These are phyloP conservation scores for Margarornis squamiger DNA, from an alignment of 2,797 vertebrate genomes.

Conservation along the genomic window DNA sequence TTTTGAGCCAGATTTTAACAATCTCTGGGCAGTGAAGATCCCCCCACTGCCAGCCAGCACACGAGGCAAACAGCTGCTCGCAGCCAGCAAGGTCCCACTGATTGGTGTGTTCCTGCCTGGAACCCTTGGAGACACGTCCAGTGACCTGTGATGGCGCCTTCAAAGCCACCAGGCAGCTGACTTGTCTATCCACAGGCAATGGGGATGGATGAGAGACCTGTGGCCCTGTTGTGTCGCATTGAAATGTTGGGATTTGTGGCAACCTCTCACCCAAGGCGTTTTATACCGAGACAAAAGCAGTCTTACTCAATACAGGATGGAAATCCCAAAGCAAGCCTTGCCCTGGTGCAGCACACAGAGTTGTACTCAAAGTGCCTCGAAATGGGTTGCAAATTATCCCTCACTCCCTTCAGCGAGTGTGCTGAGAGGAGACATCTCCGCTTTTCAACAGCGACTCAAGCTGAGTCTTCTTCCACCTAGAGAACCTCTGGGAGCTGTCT, in stretches of 20 bases:
- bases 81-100: background rate
- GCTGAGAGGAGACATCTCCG: background rate
- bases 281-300: conserved; percentile 43
- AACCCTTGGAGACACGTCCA: background rate
- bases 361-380: background rate
- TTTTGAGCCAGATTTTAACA: conserved; percentile 21
- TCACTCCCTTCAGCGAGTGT: background rate
- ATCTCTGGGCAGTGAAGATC: background rate
- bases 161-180: background rate
- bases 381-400: background rate
- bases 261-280: conserved; percentile 33
- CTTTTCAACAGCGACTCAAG: background rate
- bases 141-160: background rate
- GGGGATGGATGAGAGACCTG: background rate
- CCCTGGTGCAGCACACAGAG: background rate
- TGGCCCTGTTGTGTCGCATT: background rate
- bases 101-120: background rate
- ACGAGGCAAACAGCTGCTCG: conserved; percentile 38
- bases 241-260: background rate
- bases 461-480: no score
- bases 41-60: background rate
- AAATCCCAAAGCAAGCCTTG: conserved; percentile 13
- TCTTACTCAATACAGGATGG: conserved; percentile 57
- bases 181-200: background rate
- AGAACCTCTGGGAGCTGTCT: background rate